Base-by-base conservation (phyloP, 2,888 invertebrate genomes). In the Clusia tigrina region DNA sequence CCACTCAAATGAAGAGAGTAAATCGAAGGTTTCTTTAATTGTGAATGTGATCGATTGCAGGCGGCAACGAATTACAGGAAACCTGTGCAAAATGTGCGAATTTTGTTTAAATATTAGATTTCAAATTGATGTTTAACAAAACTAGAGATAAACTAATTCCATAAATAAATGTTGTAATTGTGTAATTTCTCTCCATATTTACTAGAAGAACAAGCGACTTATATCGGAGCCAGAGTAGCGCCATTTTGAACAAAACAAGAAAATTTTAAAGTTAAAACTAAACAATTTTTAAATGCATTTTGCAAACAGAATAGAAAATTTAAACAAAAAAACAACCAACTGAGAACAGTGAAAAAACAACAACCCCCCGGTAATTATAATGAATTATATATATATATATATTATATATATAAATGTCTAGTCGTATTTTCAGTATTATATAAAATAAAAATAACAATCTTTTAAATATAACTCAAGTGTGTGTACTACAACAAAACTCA, bases 401-500 rank as follows among this genome's bases (percentile, higher is more conserved):
- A 73, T 78, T 71, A 71, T 72, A 67, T 77, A 73, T 78, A 78
- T 79, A 77, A 79, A 79, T 79, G 80, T 81, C 81, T 81, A 81
- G 81, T 81, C 81, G 81, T 81, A 80, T 81, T 80, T 81, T 80
- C 81, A 81, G 81, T 81, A 81, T 81, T 81, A 80, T 78, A 78
- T 76, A 77, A 74, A 66, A 63, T 58, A 63, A 58, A 57, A 59
- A 60, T 62, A 56, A 54, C 54, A 58, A 63, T 61, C 32, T 32
- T 12, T 32, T 32, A 9, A 32, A 32, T 32, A 32, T 32, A 12
- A 32, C 12, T 32, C 12, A 42, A 42, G n/a, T n/a, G n/a, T n/a
- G n/a, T n/a, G n/a, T n/a, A n/a, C 32, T 22, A 48, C 9, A 48
- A 42, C 15, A 22, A 22, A 48, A n/a, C n/a, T 20, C 71, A 73